Evolutionary conservation across 2,797 vertebrate species (phyloP).

Genomic region (Crenuchus spilurus): DNA sequence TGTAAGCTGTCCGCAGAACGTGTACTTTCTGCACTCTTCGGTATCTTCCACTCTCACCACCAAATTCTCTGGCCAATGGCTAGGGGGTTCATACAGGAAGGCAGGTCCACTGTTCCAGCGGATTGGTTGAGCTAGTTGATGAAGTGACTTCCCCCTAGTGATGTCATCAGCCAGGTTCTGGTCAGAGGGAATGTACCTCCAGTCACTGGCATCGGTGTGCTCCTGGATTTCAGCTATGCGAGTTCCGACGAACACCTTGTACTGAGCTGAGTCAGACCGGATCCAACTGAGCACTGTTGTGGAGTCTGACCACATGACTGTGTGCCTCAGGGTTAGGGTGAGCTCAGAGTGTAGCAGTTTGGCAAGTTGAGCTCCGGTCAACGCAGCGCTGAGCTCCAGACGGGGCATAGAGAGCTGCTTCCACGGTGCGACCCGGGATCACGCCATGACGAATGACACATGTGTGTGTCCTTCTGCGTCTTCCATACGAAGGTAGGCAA

Average conservation of each 20-base stretch:
- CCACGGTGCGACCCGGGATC: slow-evolving; percentile 4
- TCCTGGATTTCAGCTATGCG: not conserved
- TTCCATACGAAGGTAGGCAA: not conserved
- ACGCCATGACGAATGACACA: not conserved
- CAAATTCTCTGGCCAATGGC: not conserved
- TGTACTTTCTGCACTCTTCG: not conserved
- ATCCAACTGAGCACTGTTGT: slow-evolving; percentile 17
- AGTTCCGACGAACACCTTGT: slow-evolving; percentile 12
- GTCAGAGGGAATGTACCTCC: not conserved
- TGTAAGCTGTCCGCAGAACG: not conserved
- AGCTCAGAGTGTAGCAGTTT: not conserved
- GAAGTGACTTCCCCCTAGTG: not conserved
- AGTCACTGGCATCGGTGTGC: not conserved
- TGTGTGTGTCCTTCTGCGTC: not conserved
- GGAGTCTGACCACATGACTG: slow-evolving; percentile 1
- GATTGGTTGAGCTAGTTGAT: not conserved
- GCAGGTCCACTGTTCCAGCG: not conserved
- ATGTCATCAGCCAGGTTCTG: slow-evolving; percentile 13
- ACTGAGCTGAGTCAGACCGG: not conserved
- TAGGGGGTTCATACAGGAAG: not conserved
- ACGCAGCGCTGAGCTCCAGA: slow-evolving; percentile 19
- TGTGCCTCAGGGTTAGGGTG: not conserved
- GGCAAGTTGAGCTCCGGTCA: slow-evolving; percentile 11
- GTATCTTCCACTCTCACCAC: not conserved
- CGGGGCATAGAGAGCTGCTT: not conserved